Percentiles rank a stretch among this genome's conserved stretches.
phyloP scores from a whole-genome alignment of 2,797 vertebrate species.

The Borostomias antarcticus region DNA sequence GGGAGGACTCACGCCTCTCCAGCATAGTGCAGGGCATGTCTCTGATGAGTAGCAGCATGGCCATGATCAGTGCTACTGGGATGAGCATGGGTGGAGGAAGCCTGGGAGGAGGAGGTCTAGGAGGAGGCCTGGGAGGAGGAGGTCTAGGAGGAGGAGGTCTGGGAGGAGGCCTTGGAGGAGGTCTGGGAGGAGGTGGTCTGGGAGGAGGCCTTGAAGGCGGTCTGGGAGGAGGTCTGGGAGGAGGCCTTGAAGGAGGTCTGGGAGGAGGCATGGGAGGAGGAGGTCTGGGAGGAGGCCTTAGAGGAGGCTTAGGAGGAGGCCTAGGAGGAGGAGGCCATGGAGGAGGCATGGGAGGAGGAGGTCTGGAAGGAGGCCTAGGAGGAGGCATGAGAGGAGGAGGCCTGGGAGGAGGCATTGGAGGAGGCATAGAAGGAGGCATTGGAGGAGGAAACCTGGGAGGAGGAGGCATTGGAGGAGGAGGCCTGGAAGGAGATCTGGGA shows the following conservation, averaged over 20 bases:
- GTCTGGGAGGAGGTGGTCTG: slow-evolving; percentile 13
- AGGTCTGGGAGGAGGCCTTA: slow-evolving; percentile 4
- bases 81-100: neutral
- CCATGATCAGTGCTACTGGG: slow-evolving; percentile 18
- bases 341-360: slow-evolving; percentile 28
- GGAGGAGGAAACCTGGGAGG: neutral
- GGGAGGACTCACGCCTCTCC: slow-evolving; percentile 74
- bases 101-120: neutral
- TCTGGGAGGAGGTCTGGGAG: no score
- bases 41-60: slow-evolving; percentile 57
- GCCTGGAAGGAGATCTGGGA: slow-evolving; percentile 11
- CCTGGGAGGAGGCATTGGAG: neutral
- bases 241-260: neutral
- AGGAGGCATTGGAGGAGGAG: neutral
- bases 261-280: slow-evolving; percentile 5
- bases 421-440: slow-evolving; percentile 8
- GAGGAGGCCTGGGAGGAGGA: neutral
- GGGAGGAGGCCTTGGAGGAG: slow-evolving; percentile 2
- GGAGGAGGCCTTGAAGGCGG: no score
- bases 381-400: neutral
- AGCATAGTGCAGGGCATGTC: slow-evolving; percentile 69
- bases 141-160: slow-evolving; percentile 19
- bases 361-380: slow-evolving; percentile 28
- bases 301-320: neutral
- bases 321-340: no score